Evolutionary conservation across 1,140 invertebrate genomes (phyloP).

Genomic region (Littorina saxatilis): DNA sequence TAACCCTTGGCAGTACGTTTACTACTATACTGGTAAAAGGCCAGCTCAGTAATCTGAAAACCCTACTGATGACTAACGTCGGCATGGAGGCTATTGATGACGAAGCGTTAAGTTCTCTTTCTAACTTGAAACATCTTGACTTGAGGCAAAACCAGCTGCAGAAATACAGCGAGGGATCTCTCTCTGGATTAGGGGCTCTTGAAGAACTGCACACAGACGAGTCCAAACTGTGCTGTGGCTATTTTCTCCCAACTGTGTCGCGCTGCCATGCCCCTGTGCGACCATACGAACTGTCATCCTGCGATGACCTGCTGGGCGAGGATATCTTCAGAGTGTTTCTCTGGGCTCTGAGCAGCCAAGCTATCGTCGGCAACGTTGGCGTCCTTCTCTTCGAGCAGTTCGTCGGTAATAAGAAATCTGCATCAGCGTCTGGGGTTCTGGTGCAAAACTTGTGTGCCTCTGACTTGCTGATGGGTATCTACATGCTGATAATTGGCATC

Average conservation of each 20-base stretch:
- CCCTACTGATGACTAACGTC: too few relatives aligned
- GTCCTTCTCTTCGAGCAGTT: slow-evolving; percentile 45
- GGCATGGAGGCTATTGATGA: too few relatives aligned
- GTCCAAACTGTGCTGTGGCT: slow-evolving; percentile 50
- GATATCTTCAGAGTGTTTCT: slow-evolving; percentile 43
- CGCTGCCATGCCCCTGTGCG: slow-evolving; percentile 46
- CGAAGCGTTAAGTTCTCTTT: too few relatives aligned
- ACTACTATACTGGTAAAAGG: too few relatives aligned
- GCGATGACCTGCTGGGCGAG: slow-evolving; percentile 44
- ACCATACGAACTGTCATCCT: slow-evolving; percentile 55
- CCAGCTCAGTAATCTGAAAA: too few relatives aligned
- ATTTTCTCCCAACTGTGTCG: slow-evolving; percentile 23
- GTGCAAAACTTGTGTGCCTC: too few relatives aligned
- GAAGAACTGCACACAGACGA: slow-evolving; percentile 41
- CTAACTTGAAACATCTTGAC: too few relatives aligned
- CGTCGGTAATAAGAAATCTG: slow-evolving; percentile 16
- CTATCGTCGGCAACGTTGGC: slow-evolving; percentile 51
- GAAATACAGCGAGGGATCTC: too few relatives aligned
- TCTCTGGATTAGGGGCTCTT: slow-evolving; percentile 41
- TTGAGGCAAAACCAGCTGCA: too few relatives aligned
- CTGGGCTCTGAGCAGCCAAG: slow-evolving; percentile 46
- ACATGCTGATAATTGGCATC: too few relatives aligned
- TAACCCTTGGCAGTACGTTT: too few relatives aligned
- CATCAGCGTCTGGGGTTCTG: slow-evolving; percentile 45
- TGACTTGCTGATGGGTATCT: too few relatives aligned